These are phyloP conservation scores for Drosophila simulans DNA, from an alignment of 1,140 invertebrate species.

Conservation along the genomic window DNA sequence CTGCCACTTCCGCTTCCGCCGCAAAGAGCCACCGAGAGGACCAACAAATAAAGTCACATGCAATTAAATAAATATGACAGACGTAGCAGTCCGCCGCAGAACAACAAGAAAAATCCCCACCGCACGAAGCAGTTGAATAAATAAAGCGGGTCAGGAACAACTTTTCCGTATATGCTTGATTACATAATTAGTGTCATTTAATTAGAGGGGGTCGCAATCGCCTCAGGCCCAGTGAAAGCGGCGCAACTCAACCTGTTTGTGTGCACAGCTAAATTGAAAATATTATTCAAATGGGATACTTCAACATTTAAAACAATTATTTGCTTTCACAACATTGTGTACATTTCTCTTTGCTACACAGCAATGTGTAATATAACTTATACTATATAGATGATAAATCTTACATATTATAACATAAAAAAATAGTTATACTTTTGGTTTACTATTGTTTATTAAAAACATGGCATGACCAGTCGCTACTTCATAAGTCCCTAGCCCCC, in stretches of 20 bases:
- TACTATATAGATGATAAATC: too few relatives aligned
- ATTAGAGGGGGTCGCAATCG: conserved; percentile 17
- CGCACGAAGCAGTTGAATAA: conserved; percentile 48
- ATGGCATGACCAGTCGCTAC: not conserved
- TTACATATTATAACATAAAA: too few relatives aligned
- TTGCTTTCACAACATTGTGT: not conserved
- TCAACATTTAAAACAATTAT: not conserved
- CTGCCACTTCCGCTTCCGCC: conserved; percentile 78
- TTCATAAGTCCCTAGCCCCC: conserved; percentile 20
- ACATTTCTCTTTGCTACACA: too few relatives aligned
- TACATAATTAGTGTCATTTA: conserved; percentile 70
- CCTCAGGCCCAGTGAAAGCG: conserved; percentile 5
- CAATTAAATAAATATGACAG: conserved; percentile 79
- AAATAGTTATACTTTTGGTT: not conserved
- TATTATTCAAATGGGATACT: not conserved
- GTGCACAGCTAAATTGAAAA: not conserved
- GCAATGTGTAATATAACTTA: not conserved
- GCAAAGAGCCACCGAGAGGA: conserved; percentile 40
- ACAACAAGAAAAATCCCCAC: conserved; percentile 24
- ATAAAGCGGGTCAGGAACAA: conserved; percentile 47
- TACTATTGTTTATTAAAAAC: conserved; percentile 20
- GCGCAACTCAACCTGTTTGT: too few relatives aligned
- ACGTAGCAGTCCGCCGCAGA: conserved; percentile 25
- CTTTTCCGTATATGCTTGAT: conserved; percentile 67
- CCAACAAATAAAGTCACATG: conserved; percentile 68